These are phyloP conservation scores for Ceyx cyanopectus DNA, from an alignment of 2,113 vertebrate species.

Conservation along the genomic window DNA sequence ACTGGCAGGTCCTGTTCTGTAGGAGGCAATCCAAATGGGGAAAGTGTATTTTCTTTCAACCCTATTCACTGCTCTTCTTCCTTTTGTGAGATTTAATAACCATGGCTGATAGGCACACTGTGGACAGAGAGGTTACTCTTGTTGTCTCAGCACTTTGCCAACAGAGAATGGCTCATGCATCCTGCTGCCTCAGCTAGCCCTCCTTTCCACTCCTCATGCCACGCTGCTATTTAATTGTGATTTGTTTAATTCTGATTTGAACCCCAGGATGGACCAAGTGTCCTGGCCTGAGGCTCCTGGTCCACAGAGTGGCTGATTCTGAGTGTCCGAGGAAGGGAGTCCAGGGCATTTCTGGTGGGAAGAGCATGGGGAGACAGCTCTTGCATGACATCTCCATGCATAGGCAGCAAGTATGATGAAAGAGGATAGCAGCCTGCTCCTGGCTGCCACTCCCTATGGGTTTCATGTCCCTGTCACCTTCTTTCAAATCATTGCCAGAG, in stretches of 20 bases:
- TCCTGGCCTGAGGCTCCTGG: not conserved
- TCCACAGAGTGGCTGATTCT: accelerated
- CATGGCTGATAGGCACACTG: constrained; percentile 72
- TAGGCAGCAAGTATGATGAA: not conserved
- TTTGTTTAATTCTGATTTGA: not conserved
- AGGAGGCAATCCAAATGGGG: constrained; percentile 84
- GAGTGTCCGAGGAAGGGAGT: not conserved
- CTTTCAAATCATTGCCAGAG: not conserved
- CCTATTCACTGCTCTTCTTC: constrained; percentile 82
- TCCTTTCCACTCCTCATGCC: not conserved
- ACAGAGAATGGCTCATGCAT: constrained; percentile 66
- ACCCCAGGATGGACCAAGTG: not conserved
- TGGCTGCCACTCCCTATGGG: not conserved
- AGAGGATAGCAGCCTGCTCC: not conserved
- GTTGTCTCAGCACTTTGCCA: constrained; percentile 86
- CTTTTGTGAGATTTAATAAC: constrained; percentile 87
- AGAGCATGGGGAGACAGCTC: not conserved
- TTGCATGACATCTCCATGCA: not conserved
- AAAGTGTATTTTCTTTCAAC: constrained; percentile 82
- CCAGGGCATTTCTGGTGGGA: not conserved
- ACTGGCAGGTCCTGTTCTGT: constrained; percentile 79
- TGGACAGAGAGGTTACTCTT: constrained; percentile 86
- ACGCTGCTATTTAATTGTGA: accelerated
- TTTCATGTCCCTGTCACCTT: not conserved
- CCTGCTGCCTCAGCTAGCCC: constrained; percentile 20